Conservation (phyloP, 2,888 invertebrate genomes). For the Ophioninae sp. region DNA sequence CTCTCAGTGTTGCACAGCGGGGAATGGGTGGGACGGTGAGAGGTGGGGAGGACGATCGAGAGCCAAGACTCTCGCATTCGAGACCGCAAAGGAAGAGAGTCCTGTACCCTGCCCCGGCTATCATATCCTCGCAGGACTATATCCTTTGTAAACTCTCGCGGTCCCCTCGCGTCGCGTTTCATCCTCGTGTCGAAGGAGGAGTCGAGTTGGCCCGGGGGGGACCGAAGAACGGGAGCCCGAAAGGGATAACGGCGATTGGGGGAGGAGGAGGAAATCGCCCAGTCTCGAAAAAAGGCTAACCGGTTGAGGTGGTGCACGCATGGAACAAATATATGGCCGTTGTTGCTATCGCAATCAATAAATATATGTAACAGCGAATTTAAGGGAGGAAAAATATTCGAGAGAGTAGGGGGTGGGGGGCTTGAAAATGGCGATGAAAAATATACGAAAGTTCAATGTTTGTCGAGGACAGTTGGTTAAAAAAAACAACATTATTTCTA, state of each 20-base stretch:
- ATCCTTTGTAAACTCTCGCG: constrained; percentile 24
- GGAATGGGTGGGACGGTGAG: constrained; percentile 12
- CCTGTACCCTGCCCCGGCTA: constrained; percentile 27
- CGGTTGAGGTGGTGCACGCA: constrained; percentile 55
- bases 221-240: constrained; percentile 25
- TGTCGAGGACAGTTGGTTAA: too few relatives aligned
- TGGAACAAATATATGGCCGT: constrained; percentile 52
- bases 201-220: background rate
- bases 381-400: constrained; percentile 18
- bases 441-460: background rate
- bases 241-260: constrained; percentile 16
- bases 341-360: constrained; percentile 48
- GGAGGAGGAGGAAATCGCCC: background rate
- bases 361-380: constrained; percentile 29
- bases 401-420: constrained; percentile 7
- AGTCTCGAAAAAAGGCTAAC: constrained; percentile 38
- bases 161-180: background rate
- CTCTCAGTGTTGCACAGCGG: background rate
- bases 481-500: too few relatives aligned
- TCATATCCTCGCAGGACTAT: constrained; percentile 37
- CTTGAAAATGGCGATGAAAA: constrained; percentile 1
- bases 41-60: constrained; percentile 15
- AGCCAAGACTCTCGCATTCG: background rate
- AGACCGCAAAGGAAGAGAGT: background rate
- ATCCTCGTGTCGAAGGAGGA: background rate